Base-by-base conservation (phyloP, 2,797 vertebrate genomes). In the Kryptolebias ocellatus region DNA sequence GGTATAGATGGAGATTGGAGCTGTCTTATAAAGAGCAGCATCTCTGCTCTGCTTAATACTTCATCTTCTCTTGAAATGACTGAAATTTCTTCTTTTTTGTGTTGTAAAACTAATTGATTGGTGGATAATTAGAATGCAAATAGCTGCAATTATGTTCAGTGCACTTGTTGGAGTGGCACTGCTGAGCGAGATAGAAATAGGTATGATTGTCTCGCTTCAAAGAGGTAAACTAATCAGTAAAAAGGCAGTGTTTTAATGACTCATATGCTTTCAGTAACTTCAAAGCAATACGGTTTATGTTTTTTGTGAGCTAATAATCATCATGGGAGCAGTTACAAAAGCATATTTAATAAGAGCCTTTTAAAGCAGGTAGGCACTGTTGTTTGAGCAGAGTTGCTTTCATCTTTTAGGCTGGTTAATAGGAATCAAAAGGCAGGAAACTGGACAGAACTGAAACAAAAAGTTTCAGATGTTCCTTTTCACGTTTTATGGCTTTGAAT, bases 81-180 rank as follows among this genome's bases (percentile, higher is more conserved):
- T 28, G 59, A 56, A 67, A 37, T 71, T 67, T 15, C 29, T 50
- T 60, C n/a, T 55, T 55, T 61, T 60, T 49, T 60, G 45, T 72
- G 70, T 83, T 74, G 64, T 74, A 67, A 71, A 79, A 79, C 68
- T 77, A 84, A 81, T 77, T 87, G 74, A 84, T 84, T 73, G 68
- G 67, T 57, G 66, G 67, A 79, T 87, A 50, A 86, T 88, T 88
- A 78, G 68, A 89, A 85, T 87, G 69, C 76, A 80, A 83, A 88
- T 83, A 60, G 81, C 74, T 64, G 75, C 78, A 74, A 86, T 85
- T 85, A 78, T 80, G 74, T 76, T 83, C 20, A 24, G 60, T 5
- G 29, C 53, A 16, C 78, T 83, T 57, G 57, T 75, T 16, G 31
- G 56, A 82, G 72, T 34, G 27, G 67, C 61, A 66, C 82, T 53